Base-by-base conservation (phyloP, 2,797 vertebrate species). In the Lerista edwardsae region DNA sequence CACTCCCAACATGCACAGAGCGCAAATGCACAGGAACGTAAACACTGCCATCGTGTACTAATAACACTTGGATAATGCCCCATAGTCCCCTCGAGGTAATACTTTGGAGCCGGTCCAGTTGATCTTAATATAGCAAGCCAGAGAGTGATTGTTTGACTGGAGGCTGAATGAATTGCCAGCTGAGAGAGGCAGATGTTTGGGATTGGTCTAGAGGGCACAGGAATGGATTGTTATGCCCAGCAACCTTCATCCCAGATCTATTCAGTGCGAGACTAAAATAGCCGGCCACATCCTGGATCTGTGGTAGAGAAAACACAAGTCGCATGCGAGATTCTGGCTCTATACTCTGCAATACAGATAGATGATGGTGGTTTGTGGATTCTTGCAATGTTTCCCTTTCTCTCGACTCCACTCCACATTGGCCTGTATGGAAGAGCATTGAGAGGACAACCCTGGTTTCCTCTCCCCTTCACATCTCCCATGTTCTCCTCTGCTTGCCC, bases 41-140 rank as follows among this genome's bases (percentile, higher is more conserved):
- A 90, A 76, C 92, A 87, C 65, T 84, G 59, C 69, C 86, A 86
- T 82, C 79, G 72, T 0, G 0, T 82, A 84, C 84, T 91, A 89
- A 91, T 78, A 76, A 27, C 0, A 0, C n/a, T 87, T 69, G 84
- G 77, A 75, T 91, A 91, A 91, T 88, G 73, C 82, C 84, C 21
- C 65, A 79, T 90, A 82, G 89, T 92, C 83, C 84, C 44, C 71
- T n/a, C 82, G 78, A 76, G 91, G 90, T 90, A 90, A 90, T 84
- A 55, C 41, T 31, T 44, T 88, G 86, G 89, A 83, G 90, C 90
- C 91, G 87, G 75, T 86, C 79, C 62, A 39, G 81, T 72, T 84
- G 75, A 83, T 79, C 82, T 89, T 90, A 86, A 90, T 85, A 84
- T 80, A 88, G 75, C 39, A 62, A 17, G 67, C 65, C 36, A 89